These are phyloP conservation scores for Arizona elegans DNA, from an alignment of 2,113 vertebrate genomes.

Conservation along the genomic window DNA sequence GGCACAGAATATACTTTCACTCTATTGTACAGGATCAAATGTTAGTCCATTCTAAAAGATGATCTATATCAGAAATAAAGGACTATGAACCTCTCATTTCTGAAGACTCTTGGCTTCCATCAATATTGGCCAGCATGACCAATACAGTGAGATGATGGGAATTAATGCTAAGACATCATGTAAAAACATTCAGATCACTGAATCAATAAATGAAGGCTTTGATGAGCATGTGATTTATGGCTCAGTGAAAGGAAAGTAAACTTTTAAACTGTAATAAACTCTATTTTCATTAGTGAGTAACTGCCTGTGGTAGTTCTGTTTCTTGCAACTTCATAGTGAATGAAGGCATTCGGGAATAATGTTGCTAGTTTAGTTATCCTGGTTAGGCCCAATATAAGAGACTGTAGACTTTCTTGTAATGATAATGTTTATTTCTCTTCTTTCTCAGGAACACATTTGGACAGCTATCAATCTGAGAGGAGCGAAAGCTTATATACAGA, in stretches of 20 bases:
- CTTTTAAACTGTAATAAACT: neutral
- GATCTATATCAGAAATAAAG: neutral
- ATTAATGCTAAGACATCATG: neutral
- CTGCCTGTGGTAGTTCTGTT: neutral
- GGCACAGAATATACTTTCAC: neutral
- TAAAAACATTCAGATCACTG: neutral
- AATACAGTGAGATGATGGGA: neutral
- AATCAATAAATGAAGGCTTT: neutral
- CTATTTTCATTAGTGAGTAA: neutral
- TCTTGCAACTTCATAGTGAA: neutral
- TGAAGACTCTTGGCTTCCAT: too few species aligned
- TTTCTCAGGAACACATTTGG: too few species aligned
- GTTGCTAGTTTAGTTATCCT: too few species aligned
- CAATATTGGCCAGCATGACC: neutral
- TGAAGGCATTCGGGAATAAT: neutral
- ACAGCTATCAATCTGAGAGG: too few species aligned
- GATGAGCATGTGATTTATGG: neutral
- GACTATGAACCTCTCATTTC: neutral
- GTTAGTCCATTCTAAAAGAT: neutral
- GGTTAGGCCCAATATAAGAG: too few species aligned
- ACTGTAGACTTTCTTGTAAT: too few species aligned
- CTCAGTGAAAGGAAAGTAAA: neutral
- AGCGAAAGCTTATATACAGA: too few species aligned
- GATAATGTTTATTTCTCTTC: too few species aligned
- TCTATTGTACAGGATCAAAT: neutral